These are phyloP conservation scores for Amblyjoppa fuscipennis DNA, from an alignment of 2,888 invertebrate species.

Conservation along the genomic window DNA sequence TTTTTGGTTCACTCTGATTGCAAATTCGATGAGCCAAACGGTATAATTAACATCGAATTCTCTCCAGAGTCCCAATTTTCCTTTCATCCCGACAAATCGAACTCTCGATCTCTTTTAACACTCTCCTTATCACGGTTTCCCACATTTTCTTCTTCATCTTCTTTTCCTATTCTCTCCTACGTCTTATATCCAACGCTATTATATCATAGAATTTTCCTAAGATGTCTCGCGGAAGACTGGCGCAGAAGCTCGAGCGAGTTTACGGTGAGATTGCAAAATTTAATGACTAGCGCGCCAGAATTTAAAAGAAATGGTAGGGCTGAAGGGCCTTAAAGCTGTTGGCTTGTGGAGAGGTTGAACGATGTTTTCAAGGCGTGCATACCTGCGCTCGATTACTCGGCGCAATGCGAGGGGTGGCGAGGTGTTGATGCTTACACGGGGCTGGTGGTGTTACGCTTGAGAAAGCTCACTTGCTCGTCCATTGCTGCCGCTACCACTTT, in stretches of 20 bases:
- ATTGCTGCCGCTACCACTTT: slow-evolving; percentile 15
- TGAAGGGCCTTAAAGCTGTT: slow-evolving; percentile 35
- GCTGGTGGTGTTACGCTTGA: slow-evolving; percentile 41
- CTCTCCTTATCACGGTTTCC: not conserved
- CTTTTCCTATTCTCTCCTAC: not conserved
- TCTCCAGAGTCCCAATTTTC: not conserved
- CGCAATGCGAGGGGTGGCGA: slow-evolving; percentile 13
- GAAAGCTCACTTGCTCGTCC: slow-evolving; percentile 53
- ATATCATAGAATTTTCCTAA: slow-evolving; percentile 21
- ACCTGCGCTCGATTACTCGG: slow-evolving; percentile 36
- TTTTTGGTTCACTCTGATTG: not conserved
- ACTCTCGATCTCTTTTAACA: not conserved
- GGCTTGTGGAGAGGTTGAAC: slow-evolving; percentile 30
- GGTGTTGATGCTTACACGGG: slow-evolving; percentile 44
- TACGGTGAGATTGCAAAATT: slow-evolving; percentile 62
- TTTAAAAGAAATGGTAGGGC: slow-evolving; percentile 41
- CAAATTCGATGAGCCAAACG: not conserved
- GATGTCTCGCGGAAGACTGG: slow-evolving; percentile 23
- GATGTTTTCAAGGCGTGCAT: slow-evolving; percentile 57
- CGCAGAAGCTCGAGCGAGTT: slow-evolving; percentile 33
- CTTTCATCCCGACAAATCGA: not conserved
- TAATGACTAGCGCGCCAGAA: slow-evolving; percentile 53
- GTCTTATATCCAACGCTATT: slow-evolving; percentile 1
- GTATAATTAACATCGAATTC: not conserved
- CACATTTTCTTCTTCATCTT: not conserved